phyloP scores from a whole-genome alignment of 2,797 vertebrate genomes.

The Myripristis murdjan region DNA sequence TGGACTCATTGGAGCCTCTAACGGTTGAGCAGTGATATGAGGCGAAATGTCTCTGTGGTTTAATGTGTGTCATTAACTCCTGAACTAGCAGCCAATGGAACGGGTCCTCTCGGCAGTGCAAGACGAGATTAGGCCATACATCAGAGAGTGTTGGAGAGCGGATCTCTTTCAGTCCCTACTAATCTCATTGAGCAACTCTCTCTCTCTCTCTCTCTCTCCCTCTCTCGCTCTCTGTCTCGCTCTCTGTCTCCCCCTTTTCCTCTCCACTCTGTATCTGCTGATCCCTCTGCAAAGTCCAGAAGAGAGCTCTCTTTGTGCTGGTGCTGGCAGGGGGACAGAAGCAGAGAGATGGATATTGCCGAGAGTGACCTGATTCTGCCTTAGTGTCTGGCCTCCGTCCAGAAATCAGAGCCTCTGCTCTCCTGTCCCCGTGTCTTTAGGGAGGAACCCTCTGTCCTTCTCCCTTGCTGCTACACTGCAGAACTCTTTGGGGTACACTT shows the following conservation, averaged over 20 bases:
- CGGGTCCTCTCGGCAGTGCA: slow-evolving; percentile 44
- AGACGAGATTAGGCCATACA: slow-evolving; percentile 77
- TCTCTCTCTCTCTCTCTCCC: slow-evolving; percentile 34
- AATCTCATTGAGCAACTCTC: slow-evolving; percentile 77
- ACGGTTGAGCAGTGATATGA: slow-evolving; percentile 41
- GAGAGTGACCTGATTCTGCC: slow-evolving; percentile 85
- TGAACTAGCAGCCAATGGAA: slow-evolving; percentile 63
- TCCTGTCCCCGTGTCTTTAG: slow-evolving; percentile 68
- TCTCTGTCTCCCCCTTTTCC: slow-evolving; percentile 39
- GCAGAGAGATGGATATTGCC: slow-evolving; percentile 79
- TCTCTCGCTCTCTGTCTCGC: neutral
- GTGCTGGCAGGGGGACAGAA: slow-evolving; percentile 77
- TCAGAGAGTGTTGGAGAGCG: slow-evolving; percentile 72
- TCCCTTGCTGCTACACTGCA: slow-evolving; percentile 40
- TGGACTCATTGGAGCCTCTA: slow-evolving; percentile 29
- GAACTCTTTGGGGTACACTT: slow-evolving; percentile 43
- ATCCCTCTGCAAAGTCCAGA: slow-evolving; percentile 76
- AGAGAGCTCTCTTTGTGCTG: slow-evolving; percentile 83
- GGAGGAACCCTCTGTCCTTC: slow-evolving; percentile 55
- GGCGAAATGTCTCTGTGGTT: slow-evolving; percentile 40
- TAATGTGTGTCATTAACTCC: slow-evolving; percentile 70
- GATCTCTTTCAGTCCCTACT: slow-evolving; percentile 76
- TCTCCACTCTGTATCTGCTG: slow-evolving; percentile 71
- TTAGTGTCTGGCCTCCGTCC: slow-evolving; percentile 76
- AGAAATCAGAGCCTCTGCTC: slow-evolving; percentile 75